A percentile compares a stretch with the other conserved stretches of the same genome.
These are phyloP conservation scores for Philypnodon macrostomus DNA, from an alignment of 2,797 vertebrate species.

Conservation along the genomic window DNA sequence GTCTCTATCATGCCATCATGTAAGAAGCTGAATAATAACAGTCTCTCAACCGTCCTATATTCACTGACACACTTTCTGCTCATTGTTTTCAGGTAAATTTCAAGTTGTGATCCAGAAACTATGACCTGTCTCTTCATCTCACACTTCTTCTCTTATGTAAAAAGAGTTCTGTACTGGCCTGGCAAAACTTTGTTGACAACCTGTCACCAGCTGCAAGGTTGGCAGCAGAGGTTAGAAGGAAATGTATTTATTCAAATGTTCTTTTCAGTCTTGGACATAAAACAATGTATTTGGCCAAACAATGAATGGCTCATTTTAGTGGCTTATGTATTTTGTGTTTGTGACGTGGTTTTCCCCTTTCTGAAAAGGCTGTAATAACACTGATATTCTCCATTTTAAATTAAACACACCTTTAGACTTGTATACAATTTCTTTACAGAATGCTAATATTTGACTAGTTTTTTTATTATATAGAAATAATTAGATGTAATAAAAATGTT, in stretches of 20 bases:
- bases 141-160: not conserved
- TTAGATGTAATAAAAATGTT: too few relatives aligned
- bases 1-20: conserved; percentile 83
- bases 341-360: too few relatives aligned
- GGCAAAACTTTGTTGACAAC: conserved; percentile 7
- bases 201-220: not conserved
- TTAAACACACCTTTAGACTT: too few relatives aligned
- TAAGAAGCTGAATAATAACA: conserved; percentile 64
- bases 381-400: too few relatives aligned
- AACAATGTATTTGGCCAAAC: too few relatives aligned
- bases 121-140: conserved; percentile 43
- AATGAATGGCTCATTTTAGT: too few relatives aligned
- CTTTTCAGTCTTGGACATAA: conserved; percentile 1
- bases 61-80: not conserved
- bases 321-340: too few relatives aligned
- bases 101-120: conserved; percentile 82
- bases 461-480: too few relatives aligned
- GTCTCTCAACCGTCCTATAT: not conserved
- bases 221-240: not conserved
- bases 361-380: too few relatives aligned
- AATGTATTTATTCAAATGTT: not conserved
- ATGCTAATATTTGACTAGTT: too few relatives aligned
- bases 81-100: conserved; percentile 77
- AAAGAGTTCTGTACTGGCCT: conserved; percentile 5
- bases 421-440: too few relatives aligned